A percentile compares a stretch with the other conserved stretches of the same genome.
Conservation (phyloP, 1,140 invertebrate genomes). For the Megalonaias nervosa region DNA sequence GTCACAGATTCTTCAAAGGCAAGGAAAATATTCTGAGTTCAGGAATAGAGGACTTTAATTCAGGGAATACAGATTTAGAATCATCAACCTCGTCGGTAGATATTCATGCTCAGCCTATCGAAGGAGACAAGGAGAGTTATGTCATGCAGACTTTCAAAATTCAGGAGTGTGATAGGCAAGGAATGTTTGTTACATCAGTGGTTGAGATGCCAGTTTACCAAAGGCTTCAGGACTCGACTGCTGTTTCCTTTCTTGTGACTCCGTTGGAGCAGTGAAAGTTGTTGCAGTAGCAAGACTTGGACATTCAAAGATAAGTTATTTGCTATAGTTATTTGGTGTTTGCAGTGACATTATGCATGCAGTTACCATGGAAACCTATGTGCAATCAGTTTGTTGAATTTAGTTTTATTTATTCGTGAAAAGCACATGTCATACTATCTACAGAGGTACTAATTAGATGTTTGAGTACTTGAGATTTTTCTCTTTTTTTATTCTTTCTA, state of each 20-base stretch:
- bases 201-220: slow-evolving; percentile 88
- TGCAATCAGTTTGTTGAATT: too few relatives aligned
- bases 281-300: not conserved
- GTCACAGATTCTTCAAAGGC: slow-evolving; percentile 24
- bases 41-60: slow-evolving; percentile 29
- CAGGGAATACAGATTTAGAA: slow-evolving; percentile 35
- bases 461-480: too few relatives aligned
- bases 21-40: slow-evolving; percentile 20
- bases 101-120: slow-evolving; percentile 40
- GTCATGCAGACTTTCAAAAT: slow-evolving; percentile 47
- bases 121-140: slow-evolving; percentile 33
- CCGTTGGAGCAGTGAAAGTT: slow-evolving; percentile 13
- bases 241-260: slow-evolving; percentile 33
- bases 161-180: slow-evolving; percentile 47
- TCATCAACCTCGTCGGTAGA: slow-evolving; percentile 14
- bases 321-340: too few relatives aligned
- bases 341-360: too few relatives aligned
- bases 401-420: too few relatives aligned
- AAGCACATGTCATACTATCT: too few relatives aligned
- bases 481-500: too few relatives aligned
- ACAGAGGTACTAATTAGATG: too few relatives aligned
- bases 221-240: slow-evolving; percentile 26
- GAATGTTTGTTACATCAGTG: slow-evolving; percentile 83
- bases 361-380: too few relatives aligned
- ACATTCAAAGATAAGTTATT: too few relatives aligned